A percentile compares a stretch with the other conserved stretches of the same genome.
Evolutionary conservation across 2,888 invertebrate genomes (phyloP).

Genomic region (Pteria penguin): DNA sequence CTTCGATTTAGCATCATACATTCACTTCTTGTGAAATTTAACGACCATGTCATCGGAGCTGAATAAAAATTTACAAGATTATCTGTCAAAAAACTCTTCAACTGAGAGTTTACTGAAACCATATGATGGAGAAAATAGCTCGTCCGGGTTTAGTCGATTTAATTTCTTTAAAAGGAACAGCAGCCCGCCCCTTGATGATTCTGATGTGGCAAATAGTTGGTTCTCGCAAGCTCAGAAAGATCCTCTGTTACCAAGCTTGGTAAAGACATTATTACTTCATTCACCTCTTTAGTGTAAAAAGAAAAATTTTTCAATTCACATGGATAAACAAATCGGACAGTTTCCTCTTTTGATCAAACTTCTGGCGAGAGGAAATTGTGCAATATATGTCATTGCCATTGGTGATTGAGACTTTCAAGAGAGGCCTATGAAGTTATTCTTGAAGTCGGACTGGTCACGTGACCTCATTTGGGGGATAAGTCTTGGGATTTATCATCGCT

Average conservation of each 20-base stretch:
- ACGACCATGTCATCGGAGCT: conserved; percentile 68
- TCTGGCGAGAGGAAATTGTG: too few relatives aligned
- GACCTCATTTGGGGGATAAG: too few relatives aligned
- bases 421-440: too few relatives aligned
- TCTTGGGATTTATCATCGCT: too few relatives aligned
- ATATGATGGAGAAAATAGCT: conserved; percentile 27
- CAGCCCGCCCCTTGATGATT: conserved; percentile 28
- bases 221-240: conserved; percentile 78
- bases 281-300: too few relatives aligned
- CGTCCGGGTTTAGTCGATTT: conserved; percentile 50
- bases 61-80: conserved; percentile 68
- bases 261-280: conserved; percentile 49
- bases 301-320: too few relatives aligned
- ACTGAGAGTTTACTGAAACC: not conserved
- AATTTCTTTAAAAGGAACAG: conserved; percentile 53
- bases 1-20: too few relatives aligned
- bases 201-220: conserved; percentile 75
- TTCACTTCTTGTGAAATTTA: not conserved
- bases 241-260: conserved; percentile 77
- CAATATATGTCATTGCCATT: too few relatives aligned
- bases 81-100: conserved; percentile 64
- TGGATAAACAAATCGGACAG: too few relatives aligned
- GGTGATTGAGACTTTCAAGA: too few relatives aligned
- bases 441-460: too few relatives aligned
- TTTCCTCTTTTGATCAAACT: too few relatives aligned